phyloP scores from a whole-genome alignment of 1,140 invertebrate species.

The Saccostrea echinata region DNA sequence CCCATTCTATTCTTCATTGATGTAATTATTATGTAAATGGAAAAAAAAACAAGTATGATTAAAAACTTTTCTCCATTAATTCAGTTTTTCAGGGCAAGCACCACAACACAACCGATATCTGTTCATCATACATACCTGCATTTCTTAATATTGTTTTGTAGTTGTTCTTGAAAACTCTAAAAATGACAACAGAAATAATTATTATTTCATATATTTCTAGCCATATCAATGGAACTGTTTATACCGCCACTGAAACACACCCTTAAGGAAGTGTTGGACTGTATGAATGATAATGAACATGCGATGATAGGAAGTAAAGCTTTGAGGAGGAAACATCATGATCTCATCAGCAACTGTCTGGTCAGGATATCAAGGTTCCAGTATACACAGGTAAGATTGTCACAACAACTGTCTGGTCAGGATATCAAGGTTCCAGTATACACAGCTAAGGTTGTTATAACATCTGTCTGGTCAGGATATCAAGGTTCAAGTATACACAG shows the following conservation, averaged over 20 bases:
- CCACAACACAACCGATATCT: too few species aligned
- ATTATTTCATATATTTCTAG: background rate
- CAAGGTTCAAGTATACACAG: background rate
- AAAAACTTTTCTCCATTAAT: too few species aligned
- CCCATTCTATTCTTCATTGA: too few species aligned
- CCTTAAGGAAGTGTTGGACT: background rate
- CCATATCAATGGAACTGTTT: slow-evolving; percentile 11
- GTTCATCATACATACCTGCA: too few species aligned
- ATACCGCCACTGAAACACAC: background rate
- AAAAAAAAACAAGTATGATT: too few species aligned
- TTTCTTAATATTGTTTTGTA: too few species aligned
- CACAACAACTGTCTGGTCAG: background rate
- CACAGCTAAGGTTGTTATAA: background rate
- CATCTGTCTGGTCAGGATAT: background rate
- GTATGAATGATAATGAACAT: background rate
- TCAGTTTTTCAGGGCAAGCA: too few species aligned
- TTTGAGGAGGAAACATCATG: background rate
- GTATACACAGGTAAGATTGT: slow-evolving; percentile 8
- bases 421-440: background rate
- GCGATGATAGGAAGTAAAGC: background rate
- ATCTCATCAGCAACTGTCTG: slow-evolving; percentile 12
- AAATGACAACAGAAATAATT: too few species aligned
- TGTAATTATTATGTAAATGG: too few species aligned
- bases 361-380: background rate
- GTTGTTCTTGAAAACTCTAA: too few species aligned